Evolutionary conservation across 92 coral and sea anemone species (phyloP), one percentile per base, ranked within the genome.

Genomic region (Porites evermanni): DNA sequence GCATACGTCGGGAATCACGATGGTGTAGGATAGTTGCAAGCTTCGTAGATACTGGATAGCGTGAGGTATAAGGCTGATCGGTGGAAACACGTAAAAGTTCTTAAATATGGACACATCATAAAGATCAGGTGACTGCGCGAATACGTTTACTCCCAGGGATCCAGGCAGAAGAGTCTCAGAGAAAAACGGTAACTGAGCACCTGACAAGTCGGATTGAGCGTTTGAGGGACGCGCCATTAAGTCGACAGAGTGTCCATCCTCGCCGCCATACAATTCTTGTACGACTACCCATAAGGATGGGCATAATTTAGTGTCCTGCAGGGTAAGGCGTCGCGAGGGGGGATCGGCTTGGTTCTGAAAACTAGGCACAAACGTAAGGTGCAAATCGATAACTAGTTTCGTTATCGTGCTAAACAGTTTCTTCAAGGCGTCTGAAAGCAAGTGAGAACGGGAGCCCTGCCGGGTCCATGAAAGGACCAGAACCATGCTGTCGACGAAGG

Each of bases 221-320:
- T 82, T 82, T n/a, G 79, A 71, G 26, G 86, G 86, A 10, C 70
- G 70, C 9, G 86, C 78, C 78, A 82, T n/a, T 82, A 70, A 68
- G 21, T 82, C 86, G 13, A 50, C 50, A 69, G 79, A 70, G 67
- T 70, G 69, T 9, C 29, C 29, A 26, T 26, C 29, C 29, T 26
- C 29, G 29, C 23, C 59, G 17, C 72, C 63, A 32, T 18, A 68
- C 69, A 4, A 20, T 14, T 54, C 14, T 23, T 44, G 56, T 54
- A 71, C n/a, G n/a, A 21, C 23, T 4, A 12, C 2, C 75, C 75
- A 50, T 21, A 56, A 3, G 50, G 6, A 38, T 5, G 7, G 17
- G 17, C 38, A 53, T n/a, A 76, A 67, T 16, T 53, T n/a, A 4
- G 66, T 20, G 53, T 54, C 80, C 5, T 5, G 80, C 2, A 38